Evolutionary conservation across 2,113 vertebrate genomes (phyloP), one percentile per base, ranked within the genome.

Genomic region (Sylvietta virens): DNA sequence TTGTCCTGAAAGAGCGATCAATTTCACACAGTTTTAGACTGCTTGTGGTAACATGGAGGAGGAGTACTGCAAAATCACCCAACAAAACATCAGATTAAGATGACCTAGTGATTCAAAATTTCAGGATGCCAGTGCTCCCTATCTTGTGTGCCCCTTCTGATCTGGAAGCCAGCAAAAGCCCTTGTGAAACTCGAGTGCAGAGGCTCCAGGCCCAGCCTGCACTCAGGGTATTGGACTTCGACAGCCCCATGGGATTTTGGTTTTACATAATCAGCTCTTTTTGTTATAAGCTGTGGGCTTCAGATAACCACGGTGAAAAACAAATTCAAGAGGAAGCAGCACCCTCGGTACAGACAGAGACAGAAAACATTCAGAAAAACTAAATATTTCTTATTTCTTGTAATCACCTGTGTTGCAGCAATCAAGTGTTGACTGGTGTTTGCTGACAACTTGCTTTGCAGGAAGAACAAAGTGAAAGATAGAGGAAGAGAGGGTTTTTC

Each of bases 241-340:
- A 88, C 81, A 94, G 71, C 42, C 62, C 42, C 27, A 7, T 44
- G 58, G 48, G 62, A 62, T 74, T 91, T 89, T 70, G 66, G 37
- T 95, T 96, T 82, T 73, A 88, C 40, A 48, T 40, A 58, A 86
- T 78, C 79, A 88, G 47, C 60, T 86, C 56, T 93, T 96, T 78
- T 71, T 47, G 28, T 85, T 94, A n/a, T 24, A 60, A 91, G 15
- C 56, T 26, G 6, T 50, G 45, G 74, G 33, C 67, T 92, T 73
- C 64, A 77, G 71, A 37, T 78, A 90, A 73, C 67, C 67, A 54
- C 2, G 1, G 27, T 13, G 35, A 62, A 88, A 94, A 94, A n/a
- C 20, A 18, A 7, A 62, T 91, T 57, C 33, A 66, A 60, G 67
- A 48, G 48, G 79, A 90, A 88, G 60, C 5, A 3, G 61, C 37